Evolutionary conservation across 37 sponge, comb jelly and placozoan species (phyloP).

Genomic region (Halichondria panicea): DNA sequence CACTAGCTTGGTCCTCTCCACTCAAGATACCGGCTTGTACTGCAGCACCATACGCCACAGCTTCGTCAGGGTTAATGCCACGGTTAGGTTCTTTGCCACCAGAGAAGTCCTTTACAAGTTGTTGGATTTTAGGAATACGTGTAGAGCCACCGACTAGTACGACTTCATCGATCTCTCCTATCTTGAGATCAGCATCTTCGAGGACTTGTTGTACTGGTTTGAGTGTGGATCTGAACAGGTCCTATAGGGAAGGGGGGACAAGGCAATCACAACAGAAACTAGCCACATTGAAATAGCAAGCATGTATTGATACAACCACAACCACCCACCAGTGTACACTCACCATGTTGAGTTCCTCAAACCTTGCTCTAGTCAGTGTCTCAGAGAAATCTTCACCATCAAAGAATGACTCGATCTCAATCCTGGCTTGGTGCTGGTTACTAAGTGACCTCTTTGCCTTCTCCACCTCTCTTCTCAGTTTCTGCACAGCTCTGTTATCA

Average conservation of each 20-base stretch:
- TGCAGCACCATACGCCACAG: conserved; percentile 99
- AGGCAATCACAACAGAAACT: not conserved
- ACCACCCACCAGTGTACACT: not conserved
- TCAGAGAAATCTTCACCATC: conserved; percentile 99
- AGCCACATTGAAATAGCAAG: not conserved
- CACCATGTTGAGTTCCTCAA: conserved; percentile 99
- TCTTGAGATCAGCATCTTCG: conserved; percentile 89
- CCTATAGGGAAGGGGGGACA: conserved; percentile 17
- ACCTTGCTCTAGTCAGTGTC: conserved; percentile 96
- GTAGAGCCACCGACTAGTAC: conserved; percentile 99
- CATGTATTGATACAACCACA: not conserved
- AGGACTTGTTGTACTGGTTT: conserved; percentile 95
- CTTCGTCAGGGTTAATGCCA: conserved; percentile 99
- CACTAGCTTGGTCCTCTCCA: conserved; percentile 79
- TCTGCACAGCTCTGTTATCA: conserved; percentile 98
- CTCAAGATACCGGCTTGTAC: conserved; percentile 97
- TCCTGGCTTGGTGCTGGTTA: conserved; percentile 89
- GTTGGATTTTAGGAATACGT: conserved; percentile 97
- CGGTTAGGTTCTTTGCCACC: conserved; percentile 93
- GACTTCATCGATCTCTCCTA: conserved; percentile 92
- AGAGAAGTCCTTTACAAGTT: conserved; percentile 96
- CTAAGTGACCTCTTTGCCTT: conserved; percentile 98
- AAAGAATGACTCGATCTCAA: conserved; percentile 96
- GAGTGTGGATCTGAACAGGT: conserved; percentile 92
- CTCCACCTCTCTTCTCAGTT: conserved; percentile 97